phyloP scores from a whole-genome alignment of 1,140 invertebrate species.

The Eupristina koningsbergeri region DNA sequence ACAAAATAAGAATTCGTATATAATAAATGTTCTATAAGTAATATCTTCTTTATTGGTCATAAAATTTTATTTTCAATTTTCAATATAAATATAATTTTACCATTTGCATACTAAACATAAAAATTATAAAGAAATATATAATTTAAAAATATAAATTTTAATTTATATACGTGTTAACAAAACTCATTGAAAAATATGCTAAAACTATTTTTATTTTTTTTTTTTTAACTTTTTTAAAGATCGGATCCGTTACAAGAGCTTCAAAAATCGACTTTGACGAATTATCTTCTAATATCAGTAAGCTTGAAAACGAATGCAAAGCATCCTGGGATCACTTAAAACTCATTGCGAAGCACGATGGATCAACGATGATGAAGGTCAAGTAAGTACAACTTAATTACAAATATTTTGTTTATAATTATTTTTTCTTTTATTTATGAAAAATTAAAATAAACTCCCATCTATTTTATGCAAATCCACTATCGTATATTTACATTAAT shows the following conservation, averaged over 20 bases:
- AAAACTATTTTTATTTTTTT: neutral
- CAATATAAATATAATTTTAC: no score
- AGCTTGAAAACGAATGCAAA: constrained; percentile 96
- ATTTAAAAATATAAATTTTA: no score
- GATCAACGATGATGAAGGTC: constrained; percentile 88
- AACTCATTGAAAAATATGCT: neutral
- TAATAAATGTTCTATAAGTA: neutral
- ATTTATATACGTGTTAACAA: no score
- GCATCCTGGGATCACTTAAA: constrained; percentile 98
- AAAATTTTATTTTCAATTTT: no score
- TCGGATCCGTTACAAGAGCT: constrained; percentile 92
- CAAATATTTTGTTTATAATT: no score
- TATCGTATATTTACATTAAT: no score
- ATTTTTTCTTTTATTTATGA: neutral
- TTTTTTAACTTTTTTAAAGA: constrained; percentile 71
- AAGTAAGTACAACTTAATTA: constrained; percentile 83
- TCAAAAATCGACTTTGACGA: constrained; percentile 95
- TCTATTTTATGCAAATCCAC: no score
- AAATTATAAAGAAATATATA: no score
- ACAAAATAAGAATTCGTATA: neutral
- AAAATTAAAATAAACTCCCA: neutral
- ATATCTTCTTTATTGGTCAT: no score
- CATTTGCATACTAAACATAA: no score
- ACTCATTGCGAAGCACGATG: constrained; percentile 95
- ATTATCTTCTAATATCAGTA: constrained; percentile 86